Percentiles rank a stretch among this genome's conserved stretches.
phyloP scores from a whole-genome alignment of 2,797 vertebrate species.

The Acomys russatus region DNA sequence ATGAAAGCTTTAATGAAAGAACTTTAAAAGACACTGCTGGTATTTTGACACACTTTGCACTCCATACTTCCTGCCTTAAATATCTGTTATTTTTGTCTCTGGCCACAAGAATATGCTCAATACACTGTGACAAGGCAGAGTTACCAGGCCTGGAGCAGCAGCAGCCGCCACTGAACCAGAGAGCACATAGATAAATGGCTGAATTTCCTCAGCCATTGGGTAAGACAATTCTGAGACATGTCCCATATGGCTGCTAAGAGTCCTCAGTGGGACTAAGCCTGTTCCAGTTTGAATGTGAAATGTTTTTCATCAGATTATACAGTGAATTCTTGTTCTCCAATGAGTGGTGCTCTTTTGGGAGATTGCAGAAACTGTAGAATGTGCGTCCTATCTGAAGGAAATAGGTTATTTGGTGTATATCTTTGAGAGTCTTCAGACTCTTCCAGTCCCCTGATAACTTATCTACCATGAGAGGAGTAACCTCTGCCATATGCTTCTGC shows the following conservation, averaged over 20 bases:
- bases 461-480: not conserved
- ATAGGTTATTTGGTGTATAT: not conserved
- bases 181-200: not conserved
- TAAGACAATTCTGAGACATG: constrained; percentile 25
- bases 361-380: too few species aligned
- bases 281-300: not conserved
- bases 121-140: not conserved
- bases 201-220: not conserved
- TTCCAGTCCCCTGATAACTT: not conserved
- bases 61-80: not conserved
- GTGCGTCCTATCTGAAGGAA: not conserved
- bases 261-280: not conserved
- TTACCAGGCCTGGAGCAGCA: not conserved
- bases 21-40: not conserved
- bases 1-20: not conserved
- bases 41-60: not conserved
- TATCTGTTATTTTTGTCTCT: not conserved
- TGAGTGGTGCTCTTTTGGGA: not conserved
- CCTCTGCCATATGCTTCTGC: not conserved
- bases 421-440: not conserved
- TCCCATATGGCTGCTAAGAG: not conserved
- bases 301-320: not conserved
- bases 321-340: not conserved
- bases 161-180: not conserved
- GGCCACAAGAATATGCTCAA: not conserved